phyloP scores from a whole-genome alignment of 2,888 invertebrate genomes.

The Clunio marinus region DNA sequence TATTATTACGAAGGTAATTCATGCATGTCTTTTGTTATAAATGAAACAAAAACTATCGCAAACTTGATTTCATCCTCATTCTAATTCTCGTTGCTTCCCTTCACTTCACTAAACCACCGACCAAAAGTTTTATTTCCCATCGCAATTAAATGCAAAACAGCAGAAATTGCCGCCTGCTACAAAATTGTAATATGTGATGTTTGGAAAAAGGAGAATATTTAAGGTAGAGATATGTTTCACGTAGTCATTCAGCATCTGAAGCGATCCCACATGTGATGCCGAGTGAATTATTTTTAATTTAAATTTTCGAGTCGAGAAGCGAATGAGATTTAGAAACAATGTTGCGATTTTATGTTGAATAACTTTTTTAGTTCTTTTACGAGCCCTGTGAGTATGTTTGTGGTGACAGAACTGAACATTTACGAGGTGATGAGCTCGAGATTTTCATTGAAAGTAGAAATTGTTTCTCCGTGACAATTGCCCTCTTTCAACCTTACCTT shows the following conservation, averaged over 20 bases:
- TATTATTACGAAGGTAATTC: slow-evolving; percentile 35
- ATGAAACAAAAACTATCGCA: background rate
- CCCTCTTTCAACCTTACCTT: slow-evolving; percentile 12
- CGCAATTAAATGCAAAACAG: slow-evolving; percentile 38
- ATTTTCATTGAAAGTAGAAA: background rate
- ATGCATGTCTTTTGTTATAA: slow-evolving; percentile 4
- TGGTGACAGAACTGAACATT: slow-evolving; percentile 19
- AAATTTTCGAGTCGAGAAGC: slow-evolving; percentile 13
- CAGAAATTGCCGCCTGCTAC: slow-evolving; percentile 21
- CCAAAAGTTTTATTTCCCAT: slow-evolving; percentile 35
- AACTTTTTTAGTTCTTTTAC: slow-evolving; percentile 24
- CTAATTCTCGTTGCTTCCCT: background rate
- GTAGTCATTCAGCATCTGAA: slow-evolving; percentile 21
- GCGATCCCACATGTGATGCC: slow-evolving; percentile 10
- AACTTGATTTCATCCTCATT: background rate
- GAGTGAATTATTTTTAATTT: slow-evolving; percentile 38
- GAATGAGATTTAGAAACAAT: slow-evolving; percentile 23
- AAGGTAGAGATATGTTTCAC: slow-evolving; percentile 18
- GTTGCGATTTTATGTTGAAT: slow-evolving; percentile 14
- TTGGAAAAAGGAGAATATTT: slow-evolving; percentile 3
- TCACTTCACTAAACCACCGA: slow-evolving; percentile 18
- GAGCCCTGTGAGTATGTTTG: slow-evolving; percentile 25
- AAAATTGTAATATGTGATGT: slow-evolving; percentile 22
- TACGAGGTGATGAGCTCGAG: slow-evolving; percentile 31
- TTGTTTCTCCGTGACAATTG: slow-evolving; percentile 4